phyloP scores from a whole-genome alignment of 2,888 invertebrate genomes.

The Cacoxenus indagator region DNA sequence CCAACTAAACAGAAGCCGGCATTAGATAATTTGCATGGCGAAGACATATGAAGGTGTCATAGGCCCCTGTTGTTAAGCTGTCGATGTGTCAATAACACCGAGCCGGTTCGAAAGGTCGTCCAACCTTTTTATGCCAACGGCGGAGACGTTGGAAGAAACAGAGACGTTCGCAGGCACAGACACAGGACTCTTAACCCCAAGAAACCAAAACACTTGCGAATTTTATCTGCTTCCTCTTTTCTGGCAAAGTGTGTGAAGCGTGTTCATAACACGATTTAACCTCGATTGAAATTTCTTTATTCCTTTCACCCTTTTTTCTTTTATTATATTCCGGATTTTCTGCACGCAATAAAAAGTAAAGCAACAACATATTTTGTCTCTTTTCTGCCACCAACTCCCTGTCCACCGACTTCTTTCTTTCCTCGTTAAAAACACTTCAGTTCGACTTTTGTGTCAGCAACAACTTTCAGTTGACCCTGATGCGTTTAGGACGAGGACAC shows the following conservation, averaged over 20 bases:
- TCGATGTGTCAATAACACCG: conserved; percentile 9
- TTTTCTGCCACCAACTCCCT: too few relatives aligned
- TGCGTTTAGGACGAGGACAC: background rate
- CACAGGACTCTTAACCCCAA: conserved; percentile 9
- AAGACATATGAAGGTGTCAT: conserved; percentile 14
- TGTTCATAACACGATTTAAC: conserved; percentile 8
- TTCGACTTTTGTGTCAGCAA: background rate
- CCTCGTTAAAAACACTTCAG: background rate
- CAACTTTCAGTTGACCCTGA: conserved; percentile 22
- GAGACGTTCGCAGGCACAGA: background rate
- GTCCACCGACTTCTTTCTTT: background rate
- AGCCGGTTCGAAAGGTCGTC: conserved; percentile 1
- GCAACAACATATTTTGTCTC: background rate
- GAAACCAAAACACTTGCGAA: conserved; percentile 9
- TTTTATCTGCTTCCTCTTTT: too few relatives aligned
- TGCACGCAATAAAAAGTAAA: conserved; percentile 16
- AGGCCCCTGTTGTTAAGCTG: conserved; percentile 12
- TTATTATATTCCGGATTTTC: conserved; percentile 2
- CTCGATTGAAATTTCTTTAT: background rate
- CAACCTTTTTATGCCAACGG: conserved; percentile 1
- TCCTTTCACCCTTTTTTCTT: background rate
- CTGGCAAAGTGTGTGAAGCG: background rate
- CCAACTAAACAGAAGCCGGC: background rate
- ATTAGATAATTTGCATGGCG: conserved; percentile 12
- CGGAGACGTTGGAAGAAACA: background rate